These are phyloP conservation scores for Phyllopteryx taeniolatus DNA, from an alignment of 2,113 vertebrate genomes.

Conservation along the genomic window DNA sequence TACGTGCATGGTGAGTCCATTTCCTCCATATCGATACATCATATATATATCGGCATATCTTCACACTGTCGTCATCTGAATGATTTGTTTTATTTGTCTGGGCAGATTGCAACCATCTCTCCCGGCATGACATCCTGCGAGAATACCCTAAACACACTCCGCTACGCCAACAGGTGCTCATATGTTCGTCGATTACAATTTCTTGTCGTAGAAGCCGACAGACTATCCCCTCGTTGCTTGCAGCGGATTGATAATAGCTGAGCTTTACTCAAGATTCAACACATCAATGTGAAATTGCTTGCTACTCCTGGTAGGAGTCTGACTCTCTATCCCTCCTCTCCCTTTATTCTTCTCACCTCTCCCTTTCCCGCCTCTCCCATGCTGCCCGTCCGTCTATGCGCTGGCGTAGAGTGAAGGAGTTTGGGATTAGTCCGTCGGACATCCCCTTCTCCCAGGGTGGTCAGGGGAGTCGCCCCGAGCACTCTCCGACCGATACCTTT, in stretches of 20 bases:
- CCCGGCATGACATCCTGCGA: constrained; percentile 98
- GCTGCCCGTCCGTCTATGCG: constrained; percentile 39
- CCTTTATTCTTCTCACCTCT: constrained; percentile 43
- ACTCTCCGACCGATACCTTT: constrained; percentile 90
- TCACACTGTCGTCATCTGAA: not conserved
- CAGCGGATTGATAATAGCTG: not conserved
- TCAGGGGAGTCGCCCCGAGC: constrained; percentile 89
- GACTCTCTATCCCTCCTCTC: constrained; percentile 50
- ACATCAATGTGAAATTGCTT: constrained; percentile 15
- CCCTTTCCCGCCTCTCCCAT: constrained; percentile 38
- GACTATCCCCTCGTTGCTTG: not conserved
- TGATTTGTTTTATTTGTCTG: not conserved
- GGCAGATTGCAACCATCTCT: constrained; percentile 95
- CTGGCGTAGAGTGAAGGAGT: constrained; percentile 96
- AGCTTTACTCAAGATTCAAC: constrained; percentile 3
- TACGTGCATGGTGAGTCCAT: constrained; percentile 90
- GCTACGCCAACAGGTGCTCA: constrained; percentile 96
- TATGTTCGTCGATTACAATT: not conserved
- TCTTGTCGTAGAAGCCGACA: not conserved
- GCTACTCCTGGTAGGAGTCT: constrained; percentile 44
- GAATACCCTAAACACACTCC: constrained; percentile 95
- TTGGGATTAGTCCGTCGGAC: constrained; percentile 99
- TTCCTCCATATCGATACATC: not conserved
- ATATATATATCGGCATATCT: too few species aligned
- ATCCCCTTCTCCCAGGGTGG: constrained; percentile 98